A percentile compares a stretch with the other conserved stretches of the same genome.
These are phyloP conservation scores for Colostygia pectinataria DNA, from an alignment of 2,888 invertebrate genomes.

Conservation along the genomic window DNA sequence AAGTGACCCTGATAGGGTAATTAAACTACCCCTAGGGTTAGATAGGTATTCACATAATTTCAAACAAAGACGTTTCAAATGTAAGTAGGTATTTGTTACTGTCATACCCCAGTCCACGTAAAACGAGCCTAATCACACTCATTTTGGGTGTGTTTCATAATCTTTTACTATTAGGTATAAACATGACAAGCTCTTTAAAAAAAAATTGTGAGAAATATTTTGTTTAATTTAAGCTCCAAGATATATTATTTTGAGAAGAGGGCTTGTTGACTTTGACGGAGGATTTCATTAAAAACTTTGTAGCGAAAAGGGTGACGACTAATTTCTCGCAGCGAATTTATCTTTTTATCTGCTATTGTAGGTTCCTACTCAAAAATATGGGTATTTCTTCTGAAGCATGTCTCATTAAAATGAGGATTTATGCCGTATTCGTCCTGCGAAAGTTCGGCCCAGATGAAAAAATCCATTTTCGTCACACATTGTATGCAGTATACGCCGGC, in stretches of 20 bases:
- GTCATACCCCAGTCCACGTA: no score
- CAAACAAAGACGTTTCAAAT: no score
- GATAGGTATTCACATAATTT: no score
- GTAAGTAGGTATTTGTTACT: no score
- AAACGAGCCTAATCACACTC: no score
- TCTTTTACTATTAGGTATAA: not conserved
- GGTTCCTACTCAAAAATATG: not conserved
- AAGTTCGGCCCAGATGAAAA: no score
- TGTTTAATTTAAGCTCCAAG: constrained; percentile 3
- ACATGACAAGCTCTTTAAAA: not conserved
- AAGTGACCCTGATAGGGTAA: no score
- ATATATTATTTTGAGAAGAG: constrained; percentile 7
- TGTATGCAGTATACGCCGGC: no score
- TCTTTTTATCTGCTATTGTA: constrained; percentile 12
- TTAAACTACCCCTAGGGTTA: no score
- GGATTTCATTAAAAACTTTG: constrained; percentile 20
- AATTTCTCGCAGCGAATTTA: constrained; percentile 3
- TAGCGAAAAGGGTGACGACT: constrained; percentile 15
- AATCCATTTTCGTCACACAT: no score
- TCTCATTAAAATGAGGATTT: not conserved
- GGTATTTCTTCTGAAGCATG: not conserved
- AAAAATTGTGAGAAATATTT: constrained; percentile 6
- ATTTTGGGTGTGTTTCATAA: no score
- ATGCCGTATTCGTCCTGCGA: no score
- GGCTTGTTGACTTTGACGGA: constrained; percentile 19